Evolutionary conservation across 2,888 invertebrate genomes (phyloP).

Genomic region (Stenoptilia bipunctidactyla): DNA sequence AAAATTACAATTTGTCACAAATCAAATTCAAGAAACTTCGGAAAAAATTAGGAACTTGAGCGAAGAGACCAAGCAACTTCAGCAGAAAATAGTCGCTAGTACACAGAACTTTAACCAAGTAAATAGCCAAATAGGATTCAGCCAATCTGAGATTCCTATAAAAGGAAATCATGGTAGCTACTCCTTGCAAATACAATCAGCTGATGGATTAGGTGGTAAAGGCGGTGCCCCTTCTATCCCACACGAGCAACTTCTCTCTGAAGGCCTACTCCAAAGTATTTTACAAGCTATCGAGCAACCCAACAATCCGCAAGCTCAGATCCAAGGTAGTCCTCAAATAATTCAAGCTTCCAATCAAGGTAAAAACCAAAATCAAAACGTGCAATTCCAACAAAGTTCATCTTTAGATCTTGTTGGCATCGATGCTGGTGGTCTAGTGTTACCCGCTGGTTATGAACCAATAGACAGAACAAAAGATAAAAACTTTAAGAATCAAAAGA

Average conservation of each 20-base stretch:
- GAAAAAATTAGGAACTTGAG: conserved; percentile 48
- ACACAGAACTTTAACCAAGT: conserved; percentile 35
- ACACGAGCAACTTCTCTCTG: conserved; percentile 83
- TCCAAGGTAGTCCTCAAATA: conserved; percentile 11
- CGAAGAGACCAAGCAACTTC: conserved; percentile 47
- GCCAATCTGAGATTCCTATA: conserved; percentile 45
- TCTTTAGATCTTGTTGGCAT: conserved; percentile 21
- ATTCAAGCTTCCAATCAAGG: conserved; percentile 7
- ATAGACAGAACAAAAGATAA: conserved; percentile 37
- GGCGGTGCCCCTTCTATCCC: conserved; percentile 62
- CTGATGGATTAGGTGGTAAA: conserved; percentile 61
- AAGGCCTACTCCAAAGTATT: conserved; percentile 84
- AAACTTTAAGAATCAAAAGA: not conserved
- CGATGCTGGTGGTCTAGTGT: conserved; percentile 34
- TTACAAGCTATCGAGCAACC: conserved; percentile 86
- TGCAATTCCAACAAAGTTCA: conserved; percentile 4
- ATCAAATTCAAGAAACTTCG: conserved; percentile 53
- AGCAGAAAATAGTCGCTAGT: conserved; percentile 43
- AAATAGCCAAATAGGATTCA: conserved; percentile 19
- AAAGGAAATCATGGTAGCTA: conserved; percentile 75
- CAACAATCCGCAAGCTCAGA: conserved; percentile 9
- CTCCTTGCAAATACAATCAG: conserved; percentile 82
- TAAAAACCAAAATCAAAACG: conserved; percentile 9
- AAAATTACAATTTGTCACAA: conserved; percentile 35
- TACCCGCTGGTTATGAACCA: conserved; percentile 58